These are phyloP conservation scores for Drosophila tropicalis DNA, from an alignment of 1,140 invertebrate species.

Conservation along the genomic window DNA sequence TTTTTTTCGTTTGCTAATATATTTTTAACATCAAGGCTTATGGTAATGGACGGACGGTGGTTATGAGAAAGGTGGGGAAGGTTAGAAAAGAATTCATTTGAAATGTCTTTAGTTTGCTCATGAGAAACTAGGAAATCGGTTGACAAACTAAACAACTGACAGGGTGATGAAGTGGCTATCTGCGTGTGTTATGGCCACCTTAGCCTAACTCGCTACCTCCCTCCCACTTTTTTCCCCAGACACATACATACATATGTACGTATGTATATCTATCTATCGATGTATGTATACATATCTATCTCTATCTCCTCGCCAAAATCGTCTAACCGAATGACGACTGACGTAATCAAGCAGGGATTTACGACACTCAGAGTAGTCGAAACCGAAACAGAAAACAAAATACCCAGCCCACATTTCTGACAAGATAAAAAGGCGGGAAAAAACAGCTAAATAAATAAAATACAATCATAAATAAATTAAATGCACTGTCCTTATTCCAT, in stretches of 20 bases:
- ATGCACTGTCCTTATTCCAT: neutral
- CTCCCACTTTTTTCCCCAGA: no score
- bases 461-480: conserved; percentile 11
- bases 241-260: no score
- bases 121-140: conserved; percentile 29
- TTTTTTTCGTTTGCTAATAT: conserved; percentile 1
- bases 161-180: conserved; percentile 36
- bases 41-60: neutral
- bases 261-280: neutral
- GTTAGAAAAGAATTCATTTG: neutral
- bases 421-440: conserved; percentile 26
- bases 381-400: conserved; percentile 3
- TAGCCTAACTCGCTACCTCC: no score
- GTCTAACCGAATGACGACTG: conserved; percentile 29
- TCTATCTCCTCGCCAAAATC: neutral
- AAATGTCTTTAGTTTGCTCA: neutral
- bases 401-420: conserved; percentile 40
- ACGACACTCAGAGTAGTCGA: conserved; percentile 28
- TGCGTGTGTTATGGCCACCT: conserved; percentile 18
- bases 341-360: conserved; percentile 63
- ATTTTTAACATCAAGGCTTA: conserved; percentile 7
- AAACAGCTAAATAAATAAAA: conserved; percentile 49
- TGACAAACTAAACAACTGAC: conserved; percentile 39
- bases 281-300: neutral
- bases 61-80: neutral